Conservation (phyloP, 2,113 vertebrate species). For the Uria aalge region DNA sequence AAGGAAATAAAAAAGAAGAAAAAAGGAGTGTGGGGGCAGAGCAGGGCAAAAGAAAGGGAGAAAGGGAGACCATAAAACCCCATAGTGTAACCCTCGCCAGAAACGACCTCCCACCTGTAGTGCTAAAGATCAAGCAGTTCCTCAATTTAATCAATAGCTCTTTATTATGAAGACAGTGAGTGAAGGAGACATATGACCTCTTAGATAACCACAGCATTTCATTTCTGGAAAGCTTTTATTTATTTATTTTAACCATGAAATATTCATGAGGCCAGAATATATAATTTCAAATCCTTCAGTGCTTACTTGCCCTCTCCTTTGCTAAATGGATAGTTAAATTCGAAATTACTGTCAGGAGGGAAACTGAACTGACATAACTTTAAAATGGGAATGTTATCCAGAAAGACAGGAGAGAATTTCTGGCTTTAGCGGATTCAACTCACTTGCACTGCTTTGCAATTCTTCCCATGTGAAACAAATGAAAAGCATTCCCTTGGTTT, state of each 20-base stretch:
- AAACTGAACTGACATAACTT: background rate
- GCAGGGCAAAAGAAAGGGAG: background rate
- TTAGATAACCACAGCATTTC: background rate
- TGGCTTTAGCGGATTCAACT: background rate
- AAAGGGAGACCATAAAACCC: background rate
- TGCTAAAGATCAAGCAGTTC: background rate
- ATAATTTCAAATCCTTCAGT: background rate
- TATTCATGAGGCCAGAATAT: constrained; percentile 7
- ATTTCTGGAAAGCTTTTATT: constrained; percentile 2
- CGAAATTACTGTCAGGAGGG: background rate
- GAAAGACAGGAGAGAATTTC: background rate
- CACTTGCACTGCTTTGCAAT: background rate
- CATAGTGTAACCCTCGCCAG: background rate
- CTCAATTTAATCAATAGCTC: background rate
- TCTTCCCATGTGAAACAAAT: background rate
- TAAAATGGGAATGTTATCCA: background rate
- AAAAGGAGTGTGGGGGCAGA: fast-evolving
- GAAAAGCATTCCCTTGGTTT: background rate
- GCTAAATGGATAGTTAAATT: background rate
- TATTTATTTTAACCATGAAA: constrained; percentile 22
- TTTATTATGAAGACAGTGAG: background rate
- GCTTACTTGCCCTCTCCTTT: background rate
- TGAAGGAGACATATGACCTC: background rate
- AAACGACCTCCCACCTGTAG: background rate
- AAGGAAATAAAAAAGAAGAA: fast-evolving